Base-by-base conservation (phyloP, 2,888 invertebrate genomes). In the Fragum whitleyi region DNA sequence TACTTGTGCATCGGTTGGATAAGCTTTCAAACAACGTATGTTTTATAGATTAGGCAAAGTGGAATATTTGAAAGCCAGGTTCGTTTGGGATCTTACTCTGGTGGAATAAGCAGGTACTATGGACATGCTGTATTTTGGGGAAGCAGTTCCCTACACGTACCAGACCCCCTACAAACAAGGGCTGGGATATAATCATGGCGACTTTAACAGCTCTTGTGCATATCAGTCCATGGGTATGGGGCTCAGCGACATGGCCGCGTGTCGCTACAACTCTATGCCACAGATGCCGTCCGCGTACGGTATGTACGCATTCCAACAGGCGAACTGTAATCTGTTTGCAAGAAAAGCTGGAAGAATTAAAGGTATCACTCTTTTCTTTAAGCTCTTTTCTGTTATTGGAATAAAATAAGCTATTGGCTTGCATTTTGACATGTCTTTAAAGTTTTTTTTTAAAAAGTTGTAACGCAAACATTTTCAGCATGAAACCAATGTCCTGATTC, bases 91-190 rank as follows among this genome's bases (percentile, higher is more conserved):
- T 28, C 32, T 19, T 26, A 32, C 21, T n/a, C 36, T 9, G 9
- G 32, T 36, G 32, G 36, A 16, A 62, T 62, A 36, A n/a, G 14
- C 36, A 19, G 36, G 32, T 62, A 62, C 14, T 62, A 87, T 86
- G 87, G 87, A 88, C 86, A 88, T 88, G 88, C 77, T 88, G 68
- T 88, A 88, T 74, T 86, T 88, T 53, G 88, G 88, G 28, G 88
- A 88, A 55, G 83, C 87, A 14, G 82, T 88, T 61, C 87, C 88
- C 51, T 88, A 88, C 72, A 79, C 86, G n/a, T 87, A 88, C 71
- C 88, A 83, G 57, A 75, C 77, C 32, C 77, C 81, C 47, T 87
- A 88, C 71, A 88, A 88, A 68, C 88, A 88, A 69, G 86, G 87
- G 47, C 76, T 85, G 55, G 79, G 81, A 19, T 88, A 88, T 36